Evolutionary conservation across 2,797 vertebrate species (phyloP).

Genomic region (Telmatherina bonti): DNA sequence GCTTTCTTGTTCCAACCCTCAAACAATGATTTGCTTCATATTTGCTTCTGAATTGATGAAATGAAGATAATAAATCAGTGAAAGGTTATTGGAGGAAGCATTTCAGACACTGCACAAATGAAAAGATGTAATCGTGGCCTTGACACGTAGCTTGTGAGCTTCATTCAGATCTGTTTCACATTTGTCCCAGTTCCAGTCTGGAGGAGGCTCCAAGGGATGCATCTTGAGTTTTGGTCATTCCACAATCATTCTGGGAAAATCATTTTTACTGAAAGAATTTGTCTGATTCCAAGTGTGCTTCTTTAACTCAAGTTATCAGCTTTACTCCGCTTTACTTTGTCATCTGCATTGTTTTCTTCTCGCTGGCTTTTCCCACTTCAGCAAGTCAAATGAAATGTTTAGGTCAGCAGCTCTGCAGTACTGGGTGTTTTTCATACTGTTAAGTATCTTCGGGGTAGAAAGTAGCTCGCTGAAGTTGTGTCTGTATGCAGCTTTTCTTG

Average conservation of each 20-base stretch:
- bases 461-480: constrained; percentile 58
- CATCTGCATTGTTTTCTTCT: constrained; percentile 35
- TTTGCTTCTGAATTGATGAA: background rate
- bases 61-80: constrained; percentile 1
- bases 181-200: constrained; percentile 44
- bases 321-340: constrained; percentile 25
- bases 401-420: constrained; percentile 61
- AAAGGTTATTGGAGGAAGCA: constrained; percentile 23
- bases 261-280: constrained; percentile 8
- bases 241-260: constrained; percentile 15
- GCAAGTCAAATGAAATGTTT: constrained; percentile 60
- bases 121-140: constrained; percentile 39
- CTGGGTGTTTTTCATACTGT: constrained; percentile 12
- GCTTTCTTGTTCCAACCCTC: background rate
- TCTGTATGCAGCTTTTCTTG: constrained; percentile 59
- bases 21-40: background rate
- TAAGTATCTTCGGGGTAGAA: constrained; percentile 55
- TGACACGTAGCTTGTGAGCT: constrained; percentile 29
- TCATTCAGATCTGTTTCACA: constrained; percentile 48
- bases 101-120: constrained; percentile 25
- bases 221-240: constrained; percentile 37
- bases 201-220: constrained; percentile 27
- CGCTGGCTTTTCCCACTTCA: constrained; percentile 48
- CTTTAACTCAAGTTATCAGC: constrained; percentile 6
- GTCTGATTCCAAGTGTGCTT: constrained; percentile 13